These are phyloP conservation scores for Novumbra hubbsi DNA, from an alignment of 2,797 vertebrate species.

Conservation along the genomic window DNA sequence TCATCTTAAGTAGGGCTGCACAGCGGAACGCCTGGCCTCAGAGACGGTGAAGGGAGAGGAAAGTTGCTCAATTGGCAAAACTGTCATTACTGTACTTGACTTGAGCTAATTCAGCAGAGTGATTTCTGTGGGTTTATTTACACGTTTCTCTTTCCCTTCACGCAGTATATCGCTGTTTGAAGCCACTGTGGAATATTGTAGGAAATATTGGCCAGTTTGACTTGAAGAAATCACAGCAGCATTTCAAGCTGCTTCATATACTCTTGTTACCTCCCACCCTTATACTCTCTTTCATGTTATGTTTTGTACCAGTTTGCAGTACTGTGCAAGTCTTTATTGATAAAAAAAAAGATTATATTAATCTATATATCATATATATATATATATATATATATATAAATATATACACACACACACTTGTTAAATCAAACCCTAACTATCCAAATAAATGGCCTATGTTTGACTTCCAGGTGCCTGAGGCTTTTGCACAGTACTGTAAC, in stretches of 20 bases:
- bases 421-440: neutral
- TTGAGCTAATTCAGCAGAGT: neutral
- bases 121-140: constrained; percentile 3
- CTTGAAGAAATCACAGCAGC: neutral
- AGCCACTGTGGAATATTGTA: neutral
- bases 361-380: neutral
- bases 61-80: constrained; percentile 10
- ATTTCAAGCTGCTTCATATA: neutral
- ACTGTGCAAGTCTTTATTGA: too few relatives aligned
- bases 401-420: constrained; percentile 6
- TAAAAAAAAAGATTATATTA: too few relatives aligned
- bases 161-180: constrained; percentile 3
- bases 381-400: neutral
- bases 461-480: too few relatives aligned
- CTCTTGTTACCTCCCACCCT: neutral
- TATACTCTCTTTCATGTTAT: neutral
- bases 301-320: too few relatives aligned
- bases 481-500: too few relatives aligned
- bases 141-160: neutral
- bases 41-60: neutral
- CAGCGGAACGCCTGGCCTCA: neutral
- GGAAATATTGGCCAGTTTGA: constrained; percentile 2
- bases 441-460: too few relatives aligned
- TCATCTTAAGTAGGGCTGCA: constrained; percentile 24
- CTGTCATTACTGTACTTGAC: neutral